Evolutionary conservation across 2,888 invertebrate species (phyloP), one percentile per base, ranked within the genome.

Genomic region (Ochropleura leucogaster): DNA sequence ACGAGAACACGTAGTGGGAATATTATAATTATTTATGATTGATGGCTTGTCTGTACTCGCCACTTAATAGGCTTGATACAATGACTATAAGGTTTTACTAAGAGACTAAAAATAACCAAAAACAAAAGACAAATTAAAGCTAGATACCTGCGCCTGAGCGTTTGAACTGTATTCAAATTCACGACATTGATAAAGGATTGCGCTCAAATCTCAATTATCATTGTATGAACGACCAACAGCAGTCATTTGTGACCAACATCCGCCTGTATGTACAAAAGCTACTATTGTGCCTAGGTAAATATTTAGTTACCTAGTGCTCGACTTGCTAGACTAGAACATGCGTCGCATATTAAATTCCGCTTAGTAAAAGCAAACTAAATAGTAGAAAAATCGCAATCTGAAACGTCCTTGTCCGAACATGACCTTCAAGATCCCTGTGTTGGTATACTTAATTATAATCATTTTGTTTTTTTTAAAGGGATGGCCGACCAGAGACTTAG

Each of bases 1-100:
- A 85, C 83, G 72, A 84, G 78, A 77, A 63, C 60, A 74, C 51
- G 69, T 83, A 86, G 87, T 84, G 79, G 86, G 78, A 79, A 70
- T 69, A 70, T 18, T 30, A 62, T 68, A 44, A 78, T 20, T n/a
- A n/a, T 46, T 68, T 71, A 18, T 79, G 77, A 85, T 79, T 76
- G 79, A 86, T 87, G 74, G 46, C 66, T 76, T 77, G 65, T 60
- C 59, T 47, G 46, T 62, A 42, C 49, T 67, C 8, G 46, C 14
- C 18, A 57, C 55, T 69, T n/a, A n/a, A 57, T 55, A 10, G 9
- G 8, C 55, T 65, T 44, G n/a, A 67, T 63, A 53, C 55, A 71
- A 67, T 65, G 30, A 55, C 40, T 20, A 65, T 20, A 42, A 53
- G 49, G 53, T 20, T 66, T 63, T 44, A 64, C 12, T 51, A 44